Evolutionary conservation across 2,113 vertebrate species (phyloP).

Genomic region (Spea bombifrons): DNA sequence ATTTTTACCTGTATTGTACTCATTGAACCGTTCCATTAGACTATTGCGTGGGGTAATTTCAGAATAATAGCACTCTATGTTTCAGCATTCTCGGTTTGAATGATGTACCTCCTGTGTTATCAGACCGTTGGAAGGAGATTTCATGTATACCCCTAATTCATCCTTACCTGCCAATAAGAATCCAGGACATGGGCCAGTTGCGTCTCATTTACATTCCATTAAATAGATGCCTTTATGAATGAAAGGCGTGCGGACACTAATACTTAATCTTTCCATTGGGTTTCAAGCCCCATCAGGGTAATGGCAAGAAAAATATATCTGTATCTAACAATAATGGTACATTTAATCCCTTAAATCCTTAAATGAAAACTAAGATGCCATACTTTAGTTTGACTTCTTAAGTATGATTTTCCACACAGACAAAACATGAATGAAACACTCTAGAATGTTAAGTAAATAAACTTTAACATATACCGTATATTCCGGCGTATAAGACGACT

Average conservation of each 20-base stretch:
- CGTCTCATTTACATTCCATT: constrained; percentile 16
- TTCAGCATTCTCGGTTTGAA: constrained; percentile 2
- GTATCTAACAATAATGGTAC: no score
- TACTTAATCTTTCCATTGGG: not conserved
- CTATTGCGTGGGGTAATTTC: constrained; percentile 4
- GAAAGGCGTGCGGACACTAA: not conserved
- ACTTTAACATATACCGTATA: no score
- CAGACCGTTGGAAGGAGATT: constrained; percentile 34
- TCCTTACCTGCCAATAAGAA: constrained; percentile 33
- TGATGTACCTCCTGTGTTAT: constrained; percentile 21
- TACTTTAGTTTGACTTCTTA: no score
- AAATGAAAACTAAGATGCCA: no score
- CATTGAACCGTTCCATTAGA: not conserved
- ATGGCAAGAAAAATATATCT: no score
- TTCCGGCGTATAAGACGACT: no score
- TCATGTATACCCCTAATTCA: constrained; percentile 26
- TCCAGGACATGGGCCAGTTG: not conserved
- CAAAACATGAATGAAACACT: no score
- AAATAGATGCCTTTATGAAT: constrained; percentile 9
- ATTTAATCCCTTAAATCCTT: no score
- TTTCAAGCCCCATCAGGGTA: not conserved
- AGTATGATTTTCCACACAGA: no score
- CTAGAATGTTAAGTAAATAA: no score
- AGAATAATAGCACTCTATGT: constrained; percentile 24
- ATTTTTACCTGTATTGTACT: not conserved